Conservation (phyloP, 1,140 invertebrate species). For the Pseudomyrmex pallidus region DNA sequence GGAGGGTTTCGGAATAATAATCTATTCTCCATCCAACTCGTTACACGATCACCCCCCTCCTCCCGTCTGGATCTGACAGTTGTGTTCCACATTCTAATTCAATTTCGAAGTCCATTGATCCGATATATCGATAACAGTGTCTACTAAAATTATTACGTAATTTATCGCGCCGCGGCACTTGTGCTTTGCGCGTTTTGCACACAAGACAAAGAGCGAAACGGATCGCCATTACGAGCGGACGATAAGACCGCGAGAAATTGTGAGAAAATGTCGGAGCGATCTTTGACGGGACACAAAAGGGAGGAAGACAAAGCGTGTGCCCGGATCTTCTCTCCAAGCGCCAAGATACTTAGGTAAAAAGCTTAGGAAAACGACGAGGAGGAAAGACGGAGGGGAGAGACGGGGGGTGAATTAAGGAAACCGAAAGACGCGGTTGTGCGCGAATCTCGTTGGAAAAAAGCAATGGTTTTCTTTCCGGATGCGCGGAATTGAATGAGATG, state of each 20-base stretch:
- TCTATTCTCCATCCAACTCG: not conserved
- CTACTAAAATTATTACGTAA: too few species aligned
- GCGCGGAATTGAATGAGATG: slow-evolving; percentile 12
- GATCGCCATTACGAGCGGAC: not conserved
- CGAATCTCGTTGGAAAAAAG: slow-evolving; percentile 5
- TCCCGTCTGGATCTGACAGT: not conserved
- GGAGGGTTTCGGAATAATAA: not conserved
- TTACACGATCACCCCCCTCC: slow-evolving; percentile 29
- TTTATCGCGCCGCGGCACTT: not conserved
- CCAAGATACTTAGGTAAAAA: slow-evolving; percentile 21
- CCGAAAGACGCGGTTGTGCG: not conserved
- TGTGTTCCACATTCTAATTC: slow-evolving; percentile 4
- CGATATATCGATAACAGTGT: too few species aligned
- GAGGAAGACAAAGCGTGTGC: slow-evolving; percentile 23
- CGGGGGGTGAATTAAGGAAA: slow-evolving; percentile 1
- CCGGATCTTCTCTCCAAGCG: not conserved
- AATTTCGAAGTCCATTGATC: not conserved
- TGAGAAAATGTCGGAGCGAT: slow-evolving; percentile 24
- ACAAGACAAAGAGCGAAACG: slow-evolving; percentile 11
- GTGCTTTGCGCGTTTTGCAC: not conserved
- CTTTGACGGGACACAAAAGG: slow-evolving; percentile 42
- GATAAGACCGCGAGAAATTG: slow-evolving; percentile 34
- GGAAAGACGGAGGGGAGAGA: not conserved
- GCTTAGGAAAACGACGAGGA: not conserved
- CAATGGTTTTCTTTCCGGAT: not conserved